Conservation (phyloP, 1,140 invertebrate species). For the Stegodyphus mimosarum region DNA sequence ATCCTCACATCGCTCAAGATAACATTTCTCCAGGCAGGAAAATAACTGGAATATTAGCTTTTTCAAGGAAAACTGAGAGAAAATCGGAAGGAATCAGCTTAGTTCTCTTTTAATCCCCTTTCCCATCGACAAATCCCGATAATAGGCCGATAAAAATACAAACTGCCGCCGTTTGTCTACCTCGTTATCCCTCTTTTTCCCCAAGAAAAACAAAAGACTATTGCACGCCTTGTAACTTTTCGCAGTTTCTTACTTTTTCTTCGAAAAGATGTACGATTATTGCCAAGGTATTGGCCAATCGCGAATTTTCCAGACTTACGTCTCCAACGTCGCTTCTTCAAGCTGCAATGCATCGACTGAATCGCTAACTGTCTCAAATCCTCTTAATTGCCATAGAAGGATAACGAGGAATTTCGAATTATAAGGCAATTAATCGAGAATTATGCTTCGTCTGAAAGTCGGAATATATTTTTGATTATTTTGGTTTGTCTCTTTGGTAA, state of each 20-base stretch:
- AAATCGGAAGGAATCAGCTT: conserved; percentile 10
- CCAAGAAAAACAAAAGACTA: conserved; percentile 15
- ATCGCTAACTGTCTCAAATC: conserved; percentile 27
- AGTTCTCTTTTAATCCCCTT: conserved; percentile 20
- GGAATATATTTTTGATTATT: no score
- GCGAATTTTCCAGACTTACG: conserved; percentile 21
- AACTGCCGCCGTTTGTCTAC: conserved; percentile 38
- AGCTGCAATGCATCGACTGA: no score
- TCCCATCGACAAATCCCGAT: conserved; percentile 50
- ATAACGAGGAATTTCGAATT: neutral
- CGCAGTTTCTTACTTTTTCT: neutral
- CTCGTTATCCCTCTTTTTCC: neutral
- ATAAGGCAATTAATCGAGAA: no score
- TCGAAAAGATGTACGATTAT: conserved; percentile 39
- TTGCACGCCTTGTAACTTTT: conserved; percentile 14
- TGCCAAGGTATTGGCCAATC: conserved; percentile 18
- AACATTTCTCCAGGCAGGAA: neutral
- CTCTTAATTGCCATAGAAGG: conserved; percentile 41
- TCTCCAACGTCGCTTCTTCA: neutral
- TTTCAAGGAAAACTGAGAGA: neutral
- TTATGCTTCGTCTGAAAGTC: no score
- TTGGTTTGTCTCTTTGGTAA: no score
- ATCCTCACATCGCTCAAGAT: neutral
- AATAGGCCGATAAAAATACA: conserved; percentile 54
- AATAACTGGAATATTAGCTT: neutral